These are phyloP conservation scores for Sycophila texana DNA, from an alignment of 2,888 invertebrate species.

Conservation along the genomic window DNA sequence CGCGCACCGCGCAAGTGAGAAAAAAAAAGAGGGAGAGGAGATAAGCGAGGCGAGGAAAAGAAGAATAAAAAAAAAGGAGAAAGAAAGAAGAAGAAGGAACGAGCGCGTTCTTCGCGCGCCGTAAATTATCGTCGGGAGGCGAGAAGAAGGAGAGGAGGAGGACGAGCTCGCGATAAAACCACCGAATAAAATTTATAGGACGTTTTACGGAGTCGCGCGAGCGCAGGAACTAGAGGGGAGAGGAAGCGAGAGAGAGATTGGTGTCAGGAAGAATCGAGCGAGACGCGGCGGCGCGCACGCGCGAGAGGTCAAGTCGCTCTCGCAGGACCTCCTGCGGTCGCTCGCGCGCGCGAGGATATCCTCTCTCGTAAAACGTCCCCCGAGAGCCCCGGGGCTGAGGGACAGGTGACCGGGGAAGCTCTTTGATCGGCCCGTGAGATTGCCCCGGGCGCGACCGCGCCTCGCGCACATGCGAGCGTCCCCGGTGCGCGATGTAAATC, in stretches of 20 bases:
- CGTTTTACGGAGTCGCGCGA: slow-evolving; percentile 71
- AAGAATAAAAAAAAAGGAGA: slow-evolving; percentile 48
- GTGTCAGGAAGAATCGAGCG: slow-evolving; percentile 11
- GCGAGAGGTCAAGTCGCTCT: slow-evolving; percentile 60
- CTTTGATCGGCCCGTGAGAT: slow-evolving; percentile 45
- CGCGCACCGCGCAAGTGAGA: slow-evolving; percentile 17
- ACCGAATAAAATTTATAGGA: slow-evolving; percentile 73
- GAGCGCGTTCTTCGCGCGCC: slow-evolving; percentile 55
- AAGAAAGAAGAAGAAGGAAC: slow-evolving; percentile 3
- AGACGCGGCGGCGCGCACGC: slow-evolving; percentile 5
- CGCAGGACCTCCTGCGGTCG: slow-evolving; percentile 69
- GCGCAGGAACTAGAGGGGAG: slow-evolving; percentile 68
- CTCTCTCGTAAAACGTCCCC: slow-evolving; percentile 44
- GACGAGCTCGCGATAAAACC: slow-evolving; percentile 66
- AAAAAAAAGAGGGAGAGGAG: slow-evolving; percentile 2
- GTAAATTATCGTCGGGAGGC: slow-evolving; percentile 68
- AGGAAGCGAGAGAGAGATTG: slow-evolving; percentile 59
- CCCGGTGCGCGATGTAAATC: slow-evolving; percentile 44
- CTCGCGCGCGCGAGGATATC: slow-evolving; percentile 61
- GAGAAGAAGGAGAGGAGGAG: slow-evolving; percentile 11
- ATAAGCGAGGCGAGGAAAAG: neutral
- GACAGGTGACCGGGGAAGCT: slow-evolving; percentile 68
- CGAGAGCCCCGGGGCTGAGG: slow-evolving; percentile 56
- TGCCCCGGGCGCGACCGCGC: slow-evolving; percentile 46
- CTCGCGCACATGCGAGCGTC: slow-evolving; percentile 26